Base-by-base conservation (phyloP, 2,888 invertebrate species). In the Cremastinae sp. region DNA sequence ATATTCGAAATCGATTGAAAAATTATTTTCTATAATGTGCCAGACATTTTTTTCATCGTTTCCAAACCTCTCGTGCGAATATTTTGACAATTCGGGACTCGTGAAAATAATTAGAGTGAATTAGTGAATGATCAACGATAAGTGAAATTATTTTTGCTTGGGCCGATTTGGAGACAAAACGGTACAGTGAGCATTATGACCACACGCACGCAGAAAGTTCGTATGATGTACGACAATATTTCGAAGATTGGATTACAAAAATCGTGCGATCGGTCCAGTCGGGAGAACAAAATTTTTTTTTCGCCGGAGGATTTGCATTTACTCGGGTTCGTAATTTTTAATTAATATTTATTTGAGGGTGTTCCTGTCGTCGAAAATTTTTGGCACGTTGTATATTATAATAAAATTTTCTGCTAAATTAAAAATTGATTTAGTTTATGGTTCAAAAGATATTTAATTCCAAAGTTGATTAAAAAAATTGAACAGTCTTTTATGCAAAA, bases 281-380 rank as follows among this genome's bases (percentile, higher is more conserved):
- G 41, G 58, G 59, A 51, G 37, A 62, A 51, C 66, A 66, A 47
- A 53, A 64, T 9, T 61, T 58, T 51, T 47, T 53, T 73, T 20
- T 47, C 56, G 16, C 49, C 59, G 37, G 83, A 84, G 71, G 79
- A 70, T 9, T 73, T 75, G 58, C 78, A 73, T 66, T 78, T 85
- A 47, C 80, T 85, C 5, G 81, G 85, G 85, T 85, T 71, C 81
- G 84, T 85, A 80, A 49, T 58, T 49, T 69, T 39, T 69, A 59
- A 69, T 5, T 28, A 28, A 2, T 28, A n/a, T n/a, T n/a, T n/a
- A n/a, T n/a, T n/a, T n/a, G n/a, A n/a, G n/a, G n/a, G n/a, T n/a
- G n/a, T n/a, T n/a, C n/a, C n/a, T n/a, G n/a, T 49, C 22, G 16
- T 45, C 16, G 7, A 20, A 51, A 58, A n/a, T n/a, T n/a, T n/a